A percentile compares a stretch with the other conserved stretches of the same genome.
Evolutionary conservation across 2,113 vertebrate species (phyloP).

Genomic region (Loxodonta africana): DNA sequence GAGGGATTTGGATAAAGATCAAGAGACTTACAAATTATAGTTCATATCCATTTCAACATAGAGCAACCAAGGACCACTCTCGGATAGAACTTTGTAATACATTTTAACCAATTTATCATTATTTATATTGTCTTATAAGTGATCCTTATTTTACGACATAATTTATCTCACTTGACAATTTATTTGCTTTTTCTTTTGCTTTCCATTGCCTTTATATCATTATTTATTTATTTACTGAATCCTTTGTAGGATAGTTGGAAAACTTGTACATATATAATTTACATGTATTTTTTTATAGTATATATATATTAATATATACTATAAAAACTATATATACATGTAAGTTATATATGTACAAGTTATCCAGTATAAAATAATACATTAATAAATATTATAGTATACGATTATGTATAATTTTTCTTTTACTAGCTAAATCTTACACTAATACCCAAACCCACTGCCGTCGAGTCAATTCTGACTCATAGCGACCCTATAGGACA

Average conservation of each 20-base stretch:
- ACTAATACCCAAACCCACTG: not conserved
- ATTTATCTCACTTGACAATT: not conserved
- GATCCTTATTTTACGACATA: not conserved
- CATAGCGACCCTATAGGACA: too few species aligned
- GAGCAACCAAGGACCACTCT: not conserved
- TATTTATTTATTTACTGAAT: not conserved
- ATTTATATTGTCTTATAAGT: not conserved
- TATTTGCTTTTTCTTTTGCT: constrained; percentile 2
- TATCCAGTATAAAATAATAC: too few species aligned
- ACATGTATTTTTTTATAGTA: too few species aligned
- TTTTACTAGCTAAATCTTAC: not conserved
- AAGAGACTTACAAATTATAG: not conserved
- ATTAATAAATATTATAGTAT: too few species aligned
- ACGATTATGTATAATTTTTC: too few species aligned
- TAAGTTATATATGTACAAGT: too few species aligned
- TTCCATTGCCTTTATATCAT: not conserved
- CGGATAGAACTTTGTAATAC: not conserved
- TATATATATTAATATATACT: too few species aligned
- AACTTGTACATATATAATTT: not conserved
- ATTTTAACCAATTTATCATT: not conserved
- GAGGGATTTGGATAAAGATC: not conserved
- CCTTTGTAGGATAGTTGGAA: not conserved
- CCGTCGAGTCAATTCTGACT: too few species aligned
- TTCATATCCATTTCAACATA: not conserved
- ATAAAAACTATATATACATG: too few species aligned